These are phyloP conservation scores for Mus musculus DNA, from an alignment of 2,113 vertebrate genomes.

Conservation along the genomic window DNA sequence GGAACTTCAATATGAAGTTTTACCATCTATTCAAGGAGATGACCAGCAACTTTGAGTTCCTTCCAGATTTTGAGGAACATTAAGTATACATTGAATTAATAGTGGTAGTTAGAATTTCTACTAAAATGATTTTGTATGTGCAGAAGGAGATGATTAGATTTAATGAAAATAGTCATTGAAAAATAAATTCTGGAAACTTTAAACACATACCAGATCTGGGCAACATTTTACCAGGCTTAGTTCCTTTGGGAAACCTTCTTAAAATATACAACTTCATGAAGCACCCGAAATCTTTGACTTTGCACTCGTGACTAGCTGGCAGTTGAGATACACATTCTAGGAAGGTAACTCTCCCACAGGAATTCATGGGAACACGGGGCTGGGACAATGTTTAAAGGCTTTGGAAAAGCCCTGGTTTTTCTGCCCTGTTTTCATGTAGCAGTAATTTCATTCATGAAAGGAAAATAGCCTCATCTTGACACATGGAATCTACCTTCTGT, in stretches of 20 bases:
- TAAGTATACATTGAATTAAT: not conserved
- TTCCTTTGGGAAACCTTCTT: not conserved
- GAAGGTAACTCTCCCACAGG: slow-evolving; percentile 3
- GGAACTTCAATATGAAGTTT: slow-evolving; percentile 54
- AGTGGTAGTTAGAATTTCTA: not conserved
- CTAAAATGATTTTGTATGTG: not conserved
- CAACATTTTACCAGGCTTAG: not conserved
- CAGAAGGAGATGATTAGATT: not conserved
- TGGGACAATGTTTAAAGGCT: not conserved
- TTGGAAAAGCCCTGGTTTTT: not conserved
- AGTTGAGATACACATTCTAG: not conserved
- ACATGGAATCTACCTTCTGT: slow-evolving; percentile 22
- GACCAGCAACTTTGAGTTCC: not conserved
- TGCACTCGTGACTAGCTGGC: not conserved
- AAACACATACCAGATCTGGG: not conserved
- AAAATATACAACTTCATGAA: not conserved
- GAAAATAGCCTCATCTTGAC: slow-evolving; percentile 44
- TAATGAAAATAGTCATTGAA: slow-evolving; percentile 7
- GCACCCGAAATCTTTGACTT: not conserved
- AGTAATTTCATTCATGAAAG: slow-evolving; percentile 36
- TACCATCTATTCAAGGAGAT: not conserved
- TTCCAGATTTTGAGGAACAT: slow-evolving; percentile 19
- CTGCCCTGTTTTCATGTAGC: slow-evolving; percentile 16
- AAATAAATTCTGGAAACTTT: not conserved
- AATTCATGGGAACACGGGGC: not conserved